phyloP scores from a whole-genome alignment of 2,113 vertebrate species.

The Trichomycterus rosablanca region DNA sequence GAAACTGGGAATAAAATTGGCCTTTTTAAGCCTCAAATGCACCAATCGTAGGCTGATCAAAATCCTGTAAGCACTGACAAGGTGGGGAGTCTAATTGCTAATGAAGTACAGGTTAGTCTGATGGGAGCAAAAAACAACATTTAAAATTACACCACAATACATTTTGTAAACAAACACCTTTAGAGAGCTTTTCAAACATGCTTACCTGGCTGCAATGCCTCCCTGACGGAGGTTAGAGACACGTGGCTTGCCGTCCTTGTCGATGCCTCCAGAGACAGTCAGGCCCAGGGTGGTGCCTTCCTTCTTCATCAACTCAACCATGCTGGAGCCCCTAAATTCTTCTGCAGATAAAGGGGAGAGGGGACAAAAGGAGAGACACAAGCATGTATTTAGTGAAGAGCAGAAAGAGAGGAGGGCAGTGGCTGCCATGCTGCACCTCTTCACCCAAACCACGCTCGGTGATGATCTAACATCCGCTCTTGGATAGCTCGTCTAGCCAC shows the following conservation, averaged over 20 bases:
- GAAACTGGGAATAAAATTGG: too few relatives aligned
- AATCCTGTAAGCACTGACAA: too few relatives aligned
- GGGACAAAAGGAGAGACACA: slow-evolving; percentile 11
- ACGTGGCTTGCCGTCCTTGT: slow-evolving; percentile 93
- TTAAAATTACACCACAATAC: too few relatives aligned
- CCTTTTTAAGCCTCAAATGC: too few relatives aligned
- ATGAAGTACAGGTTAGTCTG: too few relatives aligned
- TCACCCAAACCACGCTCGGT: neutral
- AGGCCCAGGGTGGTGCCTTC: slow-evolving; percentile 95
- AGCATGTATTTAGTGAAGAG: slow-evolving; percentile 12
- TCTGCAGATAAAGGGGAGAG: slow-evolving; percentile 63
- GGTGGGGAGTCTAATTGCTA: too few relatives aligned
- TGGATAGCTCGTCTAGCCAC: too few relatives aligned
- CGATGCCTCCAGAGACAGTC: slow-evolving; percentile 91
- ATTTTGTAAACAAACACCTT: too few relatives aligned
- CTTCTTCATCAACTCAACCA: slow-evolving; percentile 98
- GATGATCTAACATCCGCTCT: neutral
- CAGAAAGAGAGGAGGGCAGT: slow-evolving; percentile 18
- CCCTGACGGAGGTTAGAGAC: slow-evolving; percentile 96
- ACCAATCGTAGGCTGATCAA: too few relatives aligned
- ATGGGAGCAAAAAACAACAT: too few relatives aligned
- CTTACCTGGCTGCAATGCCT: slow-evolving; percentile 94
- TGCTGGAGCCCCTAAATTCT: slow-evolving; percentile 90
- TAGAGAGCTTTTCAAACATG: neutral
- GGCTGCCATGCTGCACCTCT: slow-evolving; percentile 20